phyloP scores from a whole-genome alignment of 1,140 invertebrate genomes.

The Probaryconus sp. region DNA sequence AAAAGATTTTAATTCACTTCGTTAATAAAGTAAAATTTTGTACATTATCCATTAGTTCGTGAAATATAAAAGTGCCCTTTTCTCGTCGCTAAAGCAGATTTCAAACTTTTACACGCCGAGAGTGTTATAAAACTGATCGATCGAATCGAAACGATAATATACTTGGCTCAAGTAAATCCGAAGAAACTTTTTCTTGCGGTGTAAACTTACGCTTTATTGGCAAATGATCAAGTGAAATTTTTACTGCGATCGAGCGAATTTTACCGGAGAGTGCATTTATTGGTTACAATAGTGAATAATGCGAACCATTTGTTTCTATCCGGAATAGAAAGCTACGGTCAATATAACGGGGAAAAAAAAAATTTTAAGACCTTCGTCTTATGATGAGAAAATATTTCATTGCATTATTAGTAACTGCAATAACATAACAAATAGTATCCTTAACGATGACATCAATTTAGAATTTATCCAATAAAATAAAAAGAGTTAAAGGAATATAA shows the following conservation, averaged over 20 bases:
- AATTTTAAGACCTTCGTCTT: no score
- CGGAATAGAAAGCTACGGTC: no score
- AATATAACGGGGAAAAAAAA: no score
- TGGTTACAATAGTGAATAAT: conserved; percentile 22
- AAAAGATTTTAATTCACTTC: no score
- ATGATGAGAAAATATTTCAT: no score
- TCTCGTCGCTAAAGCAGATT: conserved; percentile 9
- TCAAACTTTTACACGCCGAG: conserved; percentile 18
- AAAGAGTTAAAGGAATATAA: no score
- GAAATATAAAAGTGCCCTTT: not conserved
- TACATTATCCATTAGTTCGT: conserved; percentile 7
- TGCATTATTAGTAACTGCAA: no score
- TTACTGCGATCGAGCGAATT: conserved; percentile 22
- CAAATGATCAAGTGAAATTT: conserved; percentile 43
- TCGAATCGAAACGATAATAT: conserved; percentile 32
- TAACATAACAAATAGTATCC: no score
- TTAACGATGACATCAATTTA: no score
- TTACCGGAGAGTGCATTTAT: conserved; percentile 22
- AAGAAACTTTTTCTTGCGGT: conserved; percentile 24
- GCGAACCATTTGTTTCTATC: conserved; percentile 19
- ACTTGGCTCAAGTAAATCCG: conserved; percentile 39
- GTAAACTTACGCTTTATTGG: conserved; percentile 26
- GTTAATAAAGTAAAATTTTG: conserved; percentile 2
- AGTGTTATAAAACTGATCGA: conserved; percentile 38
- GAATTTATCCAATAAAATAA: no score